phyloP scores from a whole-genome alignment of 2,113 vertebrate genomes.

The Tragelaphus scriptus region DNA sequence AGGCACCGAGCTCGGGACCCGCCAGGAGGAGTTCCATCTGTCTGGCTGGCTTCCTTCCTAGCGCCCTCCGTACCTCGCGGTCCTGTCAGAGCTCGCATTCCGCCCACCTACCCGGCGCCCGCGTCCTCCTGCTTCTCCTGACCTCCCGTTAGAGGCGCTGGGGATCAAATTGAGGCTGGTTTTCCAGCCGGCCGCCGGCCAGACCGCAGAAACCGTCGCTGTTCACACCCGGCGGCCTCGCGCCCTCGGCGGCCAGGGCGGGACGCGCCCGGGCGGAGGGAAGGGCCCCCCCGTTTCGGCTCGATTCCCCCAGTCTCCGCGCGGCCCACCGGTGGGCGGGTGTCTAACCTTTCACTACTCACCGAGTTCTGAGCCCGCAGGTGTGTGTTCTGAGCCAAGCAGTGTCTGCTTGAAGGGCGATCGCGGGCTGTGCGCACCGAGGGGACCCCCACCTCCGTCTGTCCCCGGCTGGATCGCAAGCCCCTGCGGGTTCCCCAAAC shows the following conservation, averaged over 20 bases:
- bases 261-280: not conserved
- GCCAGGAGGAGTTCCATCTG: no score
- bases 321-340: not conserved
- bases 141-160: constrained; percentile 49
- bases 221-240: constrained; percentile 63
- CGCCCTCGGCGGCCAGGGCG: constrained; percentile 27
- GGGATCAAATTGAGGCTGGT: constrained; percentile 64
- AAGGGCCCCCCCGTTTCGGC: not conserved
- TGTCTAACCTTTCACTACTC: not conserved
- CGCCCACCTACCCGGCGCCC: not conserved
- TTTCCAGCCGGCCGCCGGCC: constrained; percentile 66
- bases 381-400: not conserved
- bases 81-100: not conserved
- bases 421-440: fast-evolving
- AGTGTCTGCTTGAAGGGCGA: not conserved
- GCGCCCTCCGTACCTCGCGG: not conserved
- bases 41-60: not conserved
- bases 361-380: not conserved
- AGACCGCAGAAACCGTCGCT: constrained; percentile 73
- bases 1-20: fast-evolving
- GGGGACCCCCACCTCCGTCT: no score
- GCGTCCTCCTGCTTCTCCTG: constrained; percentile 55
- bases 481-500: not conserved
- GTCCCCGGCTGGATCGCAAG: not conserved
- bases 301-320: not conserved